phyloP scores from a whole-genome alignment of 2,797 vertebrate genomes.

The Pangasius mekongensis region DNA sequence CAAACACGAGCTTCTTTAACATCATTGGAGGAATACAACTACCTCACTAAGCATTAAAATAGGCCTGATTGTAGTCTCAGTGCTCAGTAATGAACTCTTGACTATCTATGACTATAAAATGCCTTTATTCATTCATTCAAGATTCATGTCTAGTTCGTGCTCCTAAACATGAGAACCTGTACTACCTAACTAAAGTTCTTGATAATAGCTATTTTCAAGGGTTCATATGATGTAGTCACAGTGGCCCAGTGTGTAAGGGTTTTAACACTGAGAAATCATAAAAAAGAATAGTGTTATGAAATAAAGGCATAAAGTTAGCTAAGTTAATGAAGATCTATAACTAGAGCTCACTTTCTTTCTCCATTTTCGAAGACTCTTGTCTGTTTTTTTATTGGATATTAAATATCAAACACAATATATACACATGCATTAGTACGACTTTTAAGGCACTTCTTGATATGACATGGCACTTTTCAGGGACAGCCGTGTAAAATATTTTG shows the following conservation, averaged over 20 bases:
- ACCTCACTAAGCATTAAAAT: neutral
- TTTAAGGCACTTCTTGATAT: neutral
- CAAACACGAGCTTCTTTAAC: neutral
- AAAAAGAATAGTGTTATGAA: neutral
- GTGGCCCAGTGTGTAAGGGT: neutral
- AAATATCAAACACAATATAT: neutral
- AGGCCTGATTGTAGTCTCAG: neutral
- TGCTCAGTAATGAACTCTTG: neutral
- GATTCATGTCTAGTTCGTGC: neutral
- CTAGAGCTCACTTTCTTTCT: neutral
- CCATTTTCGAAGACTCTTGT: neutral
- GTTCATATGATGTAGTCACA: neutral
- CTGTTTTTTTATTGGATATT: neutral
- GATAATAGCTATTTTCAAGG: neutral
- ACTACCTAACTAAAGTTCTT: neutral
- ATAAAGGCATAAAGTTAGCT: neutral
- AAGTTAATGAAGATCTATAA: neutral
- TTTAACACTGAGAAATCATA: neutral
- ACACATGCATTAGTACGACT: neutral
- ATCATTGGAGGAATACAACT: neutral
- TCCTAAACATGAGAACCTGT: neutral
- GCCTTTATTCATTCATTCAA: neutral
- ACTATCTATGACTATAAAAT: neutral
- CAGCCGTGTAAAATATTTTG: neutral
- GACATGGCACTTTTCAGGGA: neutral